These are phyloP conservation scores for Eleginops maclovinus DNA, from an alignment of 2,113 vertebrate species.

Conservation along the genomic window DNA sequence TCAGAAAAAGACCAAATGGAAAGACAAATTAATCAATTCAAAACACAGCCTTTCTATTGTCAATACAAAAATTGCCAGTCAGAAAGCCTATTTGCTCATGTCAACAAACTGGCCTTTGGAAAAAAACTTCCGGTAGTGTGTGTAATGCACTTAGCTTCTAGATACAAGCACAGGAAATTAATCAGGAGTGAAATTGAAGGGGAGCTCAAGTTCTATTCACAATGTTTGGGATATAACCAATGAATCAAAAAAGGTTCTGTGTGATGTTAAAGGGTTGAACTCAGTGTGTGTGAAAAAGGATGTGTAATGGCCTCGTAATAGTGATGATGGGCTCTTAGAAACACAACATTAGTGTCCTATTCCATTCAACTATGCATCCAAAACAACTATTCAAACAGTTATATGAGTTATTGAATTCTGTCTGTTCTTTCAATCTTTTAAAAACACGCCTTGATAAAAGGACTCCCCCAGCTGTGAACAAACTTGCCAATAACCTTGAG, in stretches of 20 bases:
- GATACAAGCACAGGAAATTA: background rate
- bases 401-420: background rate
- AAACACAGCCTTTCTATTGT: too few species aligned
- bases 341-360: too few species aligned
- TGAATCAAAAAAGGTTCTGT: background rate
- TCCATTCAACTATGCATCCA: background rate
- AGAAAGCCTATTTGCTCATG: background rate
- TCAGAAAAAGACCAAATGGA: too few species aligned
- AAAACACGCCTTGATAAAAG: slow-evolving; percentile 17
- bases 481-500: slow-evolving; percentile 38
- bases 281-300: too few species aligned
- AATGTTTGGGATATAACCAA: background rate
- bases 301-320: background rate
- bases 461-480: slow-evolving; percentile 13
- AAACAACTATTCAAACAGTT: slow-evolving; percentile 17
- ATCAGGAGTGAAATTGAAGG: background rate
- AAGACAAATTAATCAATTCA: background rate
- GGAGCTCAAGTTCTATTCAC: background rate
- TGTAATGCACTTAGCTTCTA: background rate
- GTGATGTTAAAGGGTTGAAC: background rate
- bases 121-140: background rate
- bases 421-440: background rate
- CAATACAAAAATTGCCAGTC: background rate
- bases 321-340: background rate
- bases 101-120: background rate